Evolutionary conservation across 2,113 vertebrate genomes (phyloP).

Genomic region (Piaya cayana): DNA sequence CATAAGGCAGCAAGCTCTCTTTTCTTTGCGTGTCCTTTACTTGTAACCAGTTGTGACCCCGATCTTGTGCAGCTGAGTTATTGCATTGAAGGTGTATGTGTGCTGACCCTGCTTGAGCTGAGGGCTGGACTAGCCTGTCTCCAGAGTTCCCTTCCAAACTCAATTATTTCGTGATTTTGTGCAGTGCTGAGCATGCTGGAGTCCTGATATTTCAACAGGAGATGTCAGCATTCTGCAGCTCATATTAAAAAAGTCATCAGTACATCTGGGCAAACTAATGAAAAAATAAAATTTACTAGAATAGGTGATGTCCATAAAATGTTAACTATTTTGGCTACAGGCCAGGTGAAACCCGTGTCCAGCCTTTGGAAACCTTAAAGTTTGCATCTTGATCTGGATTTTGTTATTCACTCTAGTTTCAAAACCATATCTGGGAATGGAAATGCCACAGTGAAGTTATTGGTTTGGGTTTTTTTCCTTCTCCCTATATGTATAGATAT

Average conservation of each 20-base stretch:
- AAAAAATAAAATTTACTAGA: background rate
- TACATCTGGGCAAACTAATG: background rate
- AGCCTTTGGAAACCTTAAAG: background rate
- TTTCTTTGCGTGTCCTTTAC: background rate
- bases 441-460: background rate
- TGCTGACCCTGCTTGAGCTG: background rate
- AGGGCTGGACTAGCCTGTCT: background rate
- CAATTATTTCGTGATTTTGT: background rate
- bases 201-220: conserved; percentile 27
- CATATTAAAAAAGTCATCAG: background rate
- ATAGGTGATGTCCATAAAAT: background rate
- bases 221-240: conserved; percentile 48
- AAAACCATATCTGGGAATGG: background rate
- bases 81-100: background rate
- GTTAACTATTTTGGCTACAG: background rate
- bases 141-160: background rate
- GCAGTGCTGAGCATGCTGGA: background rate
- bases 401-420: background rate
- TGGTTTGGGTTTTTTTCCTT: background rate
- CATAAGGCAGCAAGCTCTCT: background rate
- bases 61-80: background rate
- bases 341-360: background rate
- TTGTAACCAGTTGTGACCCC: background rate
- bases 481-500: background rate
- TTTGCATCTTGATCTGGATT: background rate